A percentile compares a stretch with the other conserved stretches of the same genome.
Conservation (phyloP, 2,888 invertebrate genomes). For the Calameuta idolon region DNA sequence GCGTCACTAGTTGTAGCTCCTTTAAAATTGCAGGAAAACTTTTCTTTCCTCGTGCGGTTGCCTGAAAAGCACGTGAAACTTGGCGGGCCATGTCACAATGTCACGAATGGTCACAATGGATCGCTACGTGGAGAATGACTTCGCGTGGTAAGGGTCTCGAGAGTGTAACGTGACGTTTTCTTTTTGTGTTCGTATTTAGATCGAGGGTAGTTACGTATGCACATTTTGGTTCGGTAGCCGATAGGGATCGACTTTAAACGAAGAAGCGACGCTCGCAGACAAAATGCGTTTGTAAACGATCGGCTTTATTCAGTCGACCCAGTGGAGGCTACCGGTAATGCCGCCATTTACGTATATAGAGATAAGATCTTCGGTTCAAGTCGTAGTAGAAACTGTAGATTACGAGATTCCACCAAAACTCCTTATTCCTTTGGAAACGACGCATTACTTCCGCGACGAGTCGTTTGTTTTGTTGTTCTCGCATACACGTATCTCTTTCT, state of each 20-base stretch:
- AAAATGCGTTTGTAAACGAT: neutral
- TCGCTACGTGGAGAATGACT: neutral
- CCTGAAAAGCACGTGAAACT: neutral
- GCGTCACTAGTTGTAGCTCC: neutral
- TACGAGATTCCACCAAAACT: neutral
- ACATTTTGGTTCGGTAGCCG: neutral
- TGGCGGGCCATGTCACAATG: neutral
- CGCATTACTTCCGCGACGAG: neutral
- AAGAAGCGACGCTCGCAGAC: neutral
- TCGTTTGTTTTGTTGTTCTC: neutral
- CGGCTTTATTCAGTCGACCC: neutral
- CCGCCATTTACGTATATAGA: neutral
- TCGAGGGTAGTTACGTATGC: neutral
- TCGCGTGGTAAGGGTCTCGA: neutral
- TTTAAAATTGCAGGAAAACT: neutral
- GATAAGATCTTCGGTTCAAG: neutral
- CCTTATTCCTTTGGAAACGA: neutral
- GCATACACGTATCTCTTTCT: neutral
- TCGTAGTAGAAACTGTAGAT: neutral
- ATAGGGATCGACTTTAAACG: neutral
- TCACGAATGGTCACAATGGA: neutral
- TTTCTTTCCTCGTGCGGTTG: neutral
- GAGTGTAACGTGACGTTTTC: neutral
- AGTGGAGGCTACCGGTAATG: neutral
- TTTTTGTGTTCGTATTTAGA: neutral